Conservation (phyloP, 2,113 vertebrate genomes). For the Oplegnathus fasciatus region DNA sequence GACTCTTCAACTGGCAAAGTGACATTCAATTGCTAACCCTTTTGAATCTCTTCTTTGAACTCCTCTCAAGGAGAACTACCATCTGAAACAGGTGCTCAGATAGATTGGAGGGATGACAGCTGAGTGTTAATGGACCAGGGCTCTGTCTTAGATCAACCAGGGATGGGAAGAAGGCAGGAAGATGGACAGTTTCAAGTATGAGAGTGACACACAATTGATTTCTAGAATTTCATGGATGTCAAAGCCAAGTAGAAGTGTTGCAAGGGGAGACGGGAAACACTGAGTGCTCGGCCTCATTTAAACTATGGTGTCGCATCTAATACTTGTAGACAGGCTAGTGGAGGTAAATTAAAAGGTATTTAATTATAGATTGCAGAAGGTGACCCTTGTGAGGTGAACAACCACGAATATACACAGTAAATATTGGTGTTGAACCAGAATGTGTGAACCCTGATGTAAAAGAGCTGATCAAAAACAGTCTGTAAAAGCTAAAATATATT, state of each 20-base stretch:
- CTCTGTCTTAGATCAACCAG: conserved; percentile 18
- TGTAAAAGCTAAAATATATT: not conserved
- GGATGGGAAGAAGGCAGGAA: not conserved
- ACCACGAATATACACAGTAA: not conserved
- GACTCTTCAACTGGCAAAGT: not conserved
- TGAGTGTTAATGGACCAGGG: conserved; percentile 44
- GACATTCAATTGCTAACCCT: conserved; percentile 22
- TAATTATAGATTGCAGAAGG: not conserved
- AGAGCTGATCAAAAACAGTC: not conserved
- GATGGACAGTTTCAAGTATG: conserved; percentile 34
- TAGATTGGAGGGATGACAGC: conserved; percentile 35
- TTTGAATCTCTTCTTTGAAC: conserved; percentile 18
- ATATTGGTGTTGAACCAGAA: no score
- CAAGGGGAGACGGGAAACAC: not conserved
- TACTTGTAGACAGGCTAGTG: conserved; percentile 4
- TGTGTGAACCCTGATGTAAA: not conserved
- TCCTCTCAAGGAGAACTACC: conserved; percentile 18
- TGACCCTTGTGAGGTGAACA: not conserved
- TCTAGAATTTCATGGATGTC: conserved; percentile 35
- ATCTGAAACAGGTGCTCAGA: conserved; percentile 43
- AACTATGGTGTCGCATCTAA: not conserved
- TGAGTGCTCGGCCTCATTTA: conserved; percentile 24
- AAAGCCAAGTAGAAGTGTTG: conserved; percentile 9
- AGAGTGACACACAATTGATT: conserved; percentile 39
- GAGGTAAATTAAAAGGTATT: not conserved